Base-by-base conservation (phyloP, 2,888 invertebrate species). In the Eupithecia abbreviata region DNA sequence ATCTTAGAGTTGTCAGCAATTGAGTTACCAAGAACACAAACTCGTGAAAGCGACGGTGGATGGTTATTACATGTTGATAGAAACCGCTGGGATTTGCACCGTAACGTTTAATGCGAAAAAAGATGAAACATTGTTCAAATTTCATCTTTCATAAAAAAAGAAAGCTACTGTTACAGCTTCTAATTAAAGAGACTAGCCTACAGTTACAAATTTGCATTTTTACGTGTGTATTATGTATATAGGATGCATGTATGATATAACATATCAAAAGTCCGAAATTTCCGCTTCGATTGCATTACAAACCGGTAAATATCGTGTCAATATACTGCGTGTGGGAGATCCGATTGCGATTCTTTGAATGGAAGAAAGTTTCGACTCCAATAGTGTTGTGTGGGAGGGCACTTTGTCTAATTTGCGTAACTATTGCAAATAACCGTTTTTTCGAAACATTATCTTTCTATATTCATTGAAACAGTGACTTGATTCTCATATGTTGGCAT, bases 251-350 rank as follows among this genome's bases (percentile, higher is more conserved):
- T 80, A 82, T 93, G 91, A 89, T 87, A 89, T 90, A 92, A 93
- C 85, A 83, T 84, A 89, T 86, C 87, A 88, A 88, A 90, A 85
- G 84, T 85, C 85, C 87, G 82, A 91, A 91, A 88, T 91, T 90
- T 90, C 91, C 90, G 89, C 84, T 84, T 89, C 83, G 85, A 83
- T 88, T 84, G 85, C 84, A 90, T 92, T 92, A 93, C 89, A 90
- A 93, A 93, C 92, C 90, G 90, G 90, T 90, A 83, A 84, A 90
- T 89, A 30, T 88, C 86, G 91, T 91, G 93, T 91, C 93, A 89
- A 91, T 92, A 89, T 84, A 85, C 87, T 85, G 82, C 45, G 80
- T 76, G 81, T 81, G 93, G 93, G 87, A 88, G 78, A 42, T 7
- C 76, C 78, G 86, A 86, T 90, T 91, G 76, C 77, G 85, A 86